Percentiles rank a stretch among this genome's conserved stretches.
Evolutionary conservation across 2,113 vertebrate genomes (phyloP).

Genomic region (Hippocampus guttulatus): DNA sequence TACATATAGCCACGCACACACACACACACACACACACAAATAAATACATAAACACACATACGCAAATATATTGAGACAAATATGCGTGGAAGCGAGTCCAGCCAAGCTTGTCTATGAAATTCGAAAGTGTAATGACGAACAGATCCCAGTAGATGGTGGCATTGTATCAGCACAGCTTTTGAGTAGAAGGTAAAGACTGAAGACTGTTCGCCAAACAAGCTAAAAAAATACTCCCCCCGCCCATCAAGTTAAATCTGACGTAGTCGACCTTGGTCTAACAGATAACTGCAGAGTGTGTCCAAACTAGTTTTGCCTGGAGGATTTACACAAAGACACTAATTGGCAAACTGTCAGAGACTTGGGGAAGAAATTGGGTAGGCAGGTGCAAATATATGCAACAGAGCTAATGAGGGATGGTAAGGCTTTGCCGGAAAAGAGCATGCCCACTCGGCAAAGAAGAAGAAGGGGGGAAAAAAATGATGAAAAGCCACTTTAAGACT

Average conservation of each 20-base stretch:
- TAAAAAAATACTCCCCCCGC: background rate
- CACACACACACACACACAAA: no score
- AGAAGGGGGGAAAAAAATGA: slow-evolving; percentile 29
- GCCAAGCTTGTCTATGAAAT: no score
- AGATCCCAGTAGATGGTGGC: no score
- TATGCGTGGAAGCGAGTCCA: no score
- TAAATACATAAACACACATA: no score
- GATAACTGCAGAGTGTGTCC: background rate
- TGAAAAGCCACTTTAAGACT: slow-evolving; percentile 56
- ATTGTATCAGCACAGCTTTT: no score
- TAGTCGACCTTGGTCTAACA: background rate
- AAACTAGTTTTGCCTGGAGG: background rate
- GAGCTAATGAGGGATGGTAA: slow-evolving; percentile 49
- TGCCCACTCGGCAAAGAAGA: slow-evolving; percentile 51
- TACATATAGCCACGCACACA: no score
- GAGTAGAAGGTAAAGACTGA: no score
- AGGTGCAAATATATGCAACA: slow-evolving; percentile 48
- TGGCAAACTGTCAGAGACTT: slow-evolving; percentile 46
- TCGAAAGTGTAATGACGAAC: background rate
- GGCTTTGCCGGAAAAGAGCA: slow-evolving; percentile 53
- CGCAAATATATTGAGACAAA: no score
- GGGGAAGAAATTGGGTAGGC: slow-evolving; percentile 30
- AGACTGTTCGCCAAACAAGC: background rate
- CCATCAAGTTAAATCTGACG: background rate
- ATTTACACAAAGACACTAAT: slow-evolving; percentile 44